These are phyloP conservation scores for Sylvia atricapilla DNA, from an alignment of 2,113 vertebrate species.

Conservation along the genomic window DNA sequence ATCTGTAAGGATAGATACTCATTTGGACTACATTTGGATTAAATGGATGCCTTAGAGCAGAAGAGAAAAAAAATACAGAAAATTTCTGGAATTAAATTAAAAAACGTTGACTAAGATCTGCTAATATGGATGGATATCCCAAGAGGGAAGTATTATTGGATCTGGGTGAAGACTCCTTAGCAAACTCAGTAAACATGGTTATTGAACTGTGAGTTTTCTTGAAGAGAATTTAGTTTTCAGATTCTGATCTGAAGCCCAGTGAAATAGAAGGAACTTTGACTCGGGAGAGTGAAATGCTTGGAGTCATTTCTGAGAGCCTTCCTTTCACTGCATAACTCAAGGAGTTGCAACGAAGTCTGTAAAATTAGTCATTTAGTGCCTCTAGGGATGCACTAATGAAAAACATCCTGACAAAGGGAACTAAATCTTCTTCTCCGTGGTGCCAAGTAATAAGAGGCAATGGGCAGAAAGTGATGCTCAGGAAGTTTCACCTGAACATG, in stretches of 20 bases:
- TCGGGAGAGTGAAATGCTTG: background rate
- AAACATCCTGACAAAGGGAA: background rate
- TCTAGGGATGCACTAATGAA: background rate
- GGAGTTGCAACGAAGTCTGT: background rate
- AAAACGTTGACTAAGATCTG: background rate
- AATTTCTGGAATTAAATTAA: background rate
- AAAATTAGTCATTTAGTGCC: background rate
- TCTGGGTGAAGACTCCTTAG: background rate
- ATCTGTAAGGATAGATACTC: background rate
- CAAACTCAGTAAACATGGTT: background rate
- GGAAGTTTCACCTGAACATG: background rate
- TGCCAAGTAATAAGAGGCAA: background rate
- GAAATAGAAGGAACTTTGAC: background rate
- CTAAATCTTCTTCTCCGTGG: accelerated
- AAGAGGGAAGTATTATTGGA: background rate
- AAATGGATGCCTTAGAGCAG: background rate
- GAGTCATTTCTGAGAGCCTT: background rate
- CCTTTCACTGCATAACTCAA: background rate
- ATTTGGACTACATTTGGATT: background rate
- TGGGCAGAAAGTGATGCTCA: background rate
- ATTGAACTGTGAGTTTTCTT: background rate
- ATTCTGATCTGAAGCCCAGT: background rate
- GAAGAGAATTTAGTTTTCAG: background rate
- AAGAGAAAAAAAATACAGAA: background rate
- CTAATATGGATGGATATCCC: background rate